Evolutionary conservation across 2,113 vertebrate genomes (phyloP).

Genomic region (Gavialis gangeticus): DNA sequence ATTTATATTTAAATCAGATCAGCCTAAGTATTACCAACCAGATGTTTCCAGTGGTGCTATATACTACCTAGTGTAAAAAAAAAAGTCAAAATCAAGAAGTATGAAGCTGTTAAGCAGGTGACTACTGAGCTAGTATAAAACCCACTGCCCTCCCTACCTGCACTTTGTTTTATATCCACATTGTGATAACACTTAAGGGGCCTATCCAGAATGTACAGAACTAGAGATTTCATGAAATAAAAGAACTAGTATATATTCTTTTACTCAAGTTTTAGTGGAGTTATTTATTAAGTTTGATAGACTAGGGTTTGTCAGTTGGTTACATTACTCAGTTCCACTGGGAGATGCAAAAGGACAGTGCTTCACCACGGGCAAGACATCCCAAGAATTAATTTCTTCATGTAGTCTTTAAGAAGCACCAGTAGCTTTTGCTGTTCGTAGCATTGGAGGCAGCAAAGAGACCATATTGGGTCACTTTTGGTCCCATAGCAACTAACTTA

Average conservation of each 20-base stretch:
- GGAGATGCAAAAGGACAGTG: neutral
- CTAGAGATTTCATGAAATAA: neutral
- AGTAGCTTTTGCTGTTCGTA: neutral
- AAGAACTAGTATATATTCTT: neutral
- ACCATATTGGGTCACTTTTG: neutral
- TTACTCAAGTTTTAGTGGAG: neutral
- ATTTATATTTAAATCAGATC: neutral
- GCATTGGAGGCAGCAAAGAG: neutral
- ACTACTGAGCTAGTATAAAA: neutral
- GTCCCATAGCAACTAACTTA: neutral
- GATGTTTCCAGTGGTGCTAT: neutral
- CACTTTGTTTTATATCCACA: neutral
- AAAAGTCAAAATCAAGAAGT: neutral
- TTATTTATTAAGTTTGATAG: conserved; percentile 1
- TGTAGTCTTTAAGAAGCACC: neutral
- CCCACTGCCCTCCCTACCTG: neutral
- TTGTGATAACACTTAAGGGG: neutral
- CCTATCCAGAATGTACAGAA: neutral
- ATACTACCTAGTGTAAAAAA: neutral
- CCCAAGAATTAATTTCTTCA: neutral
- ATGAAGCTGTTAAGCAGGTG: neutral
- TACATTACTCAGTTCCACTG: neutral
- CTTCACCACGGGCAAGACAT: neutral
- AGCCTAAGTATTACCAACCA: neutral
- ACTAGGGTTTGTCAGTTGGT: neutral